These are phyloP conservation scores for Bos javanicus DNA, from an alignment of 2,113 vertebrate genomes.

Conservation along the genomic window DNA sequence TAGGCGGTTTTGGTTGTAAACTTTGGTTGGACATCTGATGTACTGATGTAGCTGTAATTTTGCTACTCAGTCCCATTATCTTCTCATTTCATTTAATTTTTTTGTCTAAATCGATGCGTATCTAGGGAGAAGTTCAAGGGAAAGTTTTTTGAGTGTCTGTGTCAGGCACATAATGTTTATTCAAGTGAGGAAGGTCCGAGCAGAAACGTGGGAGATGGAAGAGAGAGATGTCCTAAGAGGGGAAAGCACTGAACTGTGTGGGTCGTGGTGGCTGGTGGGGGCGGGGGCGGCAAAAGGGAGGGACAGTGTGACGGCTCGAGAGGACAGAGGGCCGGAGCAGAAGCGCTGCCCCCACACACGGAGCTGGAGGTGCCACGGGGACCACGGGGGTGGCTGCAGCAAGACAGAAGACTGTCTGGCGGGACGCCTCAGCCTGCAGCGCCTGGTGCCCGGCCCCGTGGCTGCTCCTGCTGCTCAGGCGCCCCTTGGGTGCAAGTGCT, in stretches of 20 bases:
- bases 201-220: neutral
- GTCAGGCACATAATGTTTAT: fast-evolving
- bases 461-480: neutral
- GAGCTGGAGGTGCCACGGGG: neutral
- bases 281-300: too few species aligned
- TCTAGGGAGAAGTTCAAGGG: neutral
- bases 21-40: neutral
- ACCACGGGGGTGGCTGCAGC: fast-evolving
- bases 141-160: neutral
- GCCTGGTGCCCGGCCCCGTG: fast-evolving
- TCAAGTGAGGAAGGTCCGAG: neutral
- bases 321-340: neutral
- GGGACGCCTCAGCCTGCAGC: neutral
- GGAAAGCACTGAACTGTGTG: neutral
- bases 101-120: neutral
- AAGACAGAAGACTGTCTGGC: neutral
- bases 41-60: fast-evolving
- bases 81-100: neutral
- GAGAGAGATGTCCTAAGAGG: neutral
- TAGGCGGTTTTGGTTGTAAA: neutral
- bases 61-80: neutral
- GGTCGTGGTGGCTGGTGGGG: neutral
- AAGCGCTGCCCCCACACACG: fast-evolving
- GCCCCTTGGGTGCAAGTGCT: too few species aligned
- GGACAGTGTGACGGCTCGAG: neutral